Conservation (phyloP, 2,888 invertebrate genomes). For the Tupiocoris notatus region DNA sequence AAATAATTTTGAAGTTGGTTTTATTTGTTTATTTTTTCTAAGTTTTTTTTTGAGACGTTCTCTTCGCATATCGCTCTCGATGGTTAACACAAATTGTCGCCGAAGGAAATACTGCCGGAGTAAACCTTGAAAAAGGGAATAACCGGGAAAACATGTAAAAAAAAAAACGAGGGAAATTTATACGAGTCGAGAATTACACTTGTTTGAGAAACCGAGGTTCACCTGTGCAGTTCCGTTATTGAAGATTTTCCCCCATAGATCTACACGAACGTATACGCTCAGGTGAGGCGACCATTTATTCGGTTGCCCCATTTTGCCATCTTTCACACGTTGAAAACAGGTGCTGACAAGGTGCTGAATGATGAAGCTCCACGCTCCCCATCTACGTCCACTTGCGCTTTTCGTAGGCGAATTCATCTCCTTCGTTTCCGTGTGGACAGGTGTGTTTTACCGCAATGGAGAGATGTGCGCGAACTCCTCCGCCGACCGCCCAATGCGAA, state of each 20-base stretch:
- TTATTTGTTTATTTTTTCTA: too few relatives aligned
- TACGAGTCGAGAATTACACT: neutral
- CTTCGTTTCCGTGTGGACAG: slow-evolving; percentile 1
- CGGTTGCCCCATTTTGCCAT: neutral
- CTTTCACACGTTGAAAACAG: slow-evolving; percentile 1
- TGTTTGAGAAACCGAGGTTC: neutral
- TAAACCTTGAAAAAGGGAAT: too few relatives aligned
- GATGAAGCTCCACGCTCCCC: slow-evolving; percentile 3
- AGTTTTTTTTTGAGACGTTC: too few relatives aligned
- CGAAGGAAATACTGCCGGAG: too few relatives aligned
- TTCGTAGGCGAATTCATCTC: slow-evolving; percentile 8
- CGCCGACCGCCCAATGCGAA: neutral
- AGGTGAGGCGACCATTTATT: slow-evolving; percentile 7
- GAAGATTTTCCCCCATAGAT: neutral
- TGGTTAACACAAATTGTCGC: too few relatives aligned
- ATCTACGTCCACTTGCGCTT: neutral
- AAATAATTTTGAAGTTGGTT: too few relatives aligned
- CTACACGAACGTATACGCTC: neutral
- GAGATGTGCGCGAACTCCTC: neutral
- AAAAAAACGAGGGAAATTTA: neutral
- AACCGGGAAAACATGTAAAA: too few relatives aligned
- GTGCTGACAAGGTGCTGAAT: slow-evolving; percentile 11
- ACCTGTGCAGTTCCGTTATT: neutral
- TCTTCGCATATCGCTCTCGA: too few relatives aligned
- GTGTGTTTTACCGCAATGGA: neutral